Evolutionary conservation across 1,140 invertebrate genomes (phyloP), one percentile per base, ranked within the genome.

Genomic region (Brachionus calyciflorus): DNA sequence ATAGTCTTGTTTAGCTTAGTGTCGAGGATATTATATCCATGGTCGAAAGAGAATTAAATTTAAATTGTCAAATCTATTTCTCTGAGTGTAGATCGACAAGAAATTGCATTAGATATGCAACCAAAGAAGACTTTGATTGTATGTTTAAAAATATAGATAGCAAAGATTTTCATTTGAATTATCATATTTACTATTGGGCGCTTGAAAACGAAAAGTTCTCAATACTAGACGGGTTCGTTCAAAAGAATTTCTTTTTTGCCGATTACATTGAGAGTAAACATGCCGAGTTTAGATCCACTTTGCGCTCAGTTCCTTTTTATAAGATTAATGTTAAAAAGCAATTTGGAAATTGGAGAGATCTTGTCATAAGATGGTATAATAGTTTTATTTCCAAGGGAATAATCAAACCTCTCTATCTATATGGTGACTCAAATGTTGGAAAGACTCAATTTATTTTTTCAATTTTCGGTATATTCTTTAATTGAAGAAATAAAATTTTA

Each of bases 71-170:
- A 37, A 9, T 37, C 9, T 37, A 37, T 37, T 37, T 37, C 9
- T 5, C 33, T 37, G 33, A 37, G 9, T 37, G 33, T 37, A 37
- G 3, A 5, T 37, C 33, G 3, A 9, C 9, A 9, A 37, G 33
- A 37, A 37, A 37, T 9, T 37, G 33, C 33, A 37, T 37, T 37
- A 37, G 3, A 9, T 37, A 37, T 9, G 33, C 33, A 37, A 37
- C 33, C 3, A 49, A 57, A 57, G 53, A 57, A 57, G 53, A 57
- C 24, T 57, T 14, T n/a, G 53, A 37, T n/a, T 57, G 53, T 14
- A 57, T 57, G 53, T 57, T 57, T 30, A 57, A 37, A 57, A 57
- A 57, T 30, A 10, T 57, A 5, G 30, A 57, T 57, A 24, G 3
- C 21, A 5, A 55, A 24, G 6, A 55, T 24, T 55, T 55, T 26